These are phyloP conservation scores for Ooceraea biroi DNA, from an alignment of 1,140 invertebrate genomes.

Conservation along the genomic window DNA sequence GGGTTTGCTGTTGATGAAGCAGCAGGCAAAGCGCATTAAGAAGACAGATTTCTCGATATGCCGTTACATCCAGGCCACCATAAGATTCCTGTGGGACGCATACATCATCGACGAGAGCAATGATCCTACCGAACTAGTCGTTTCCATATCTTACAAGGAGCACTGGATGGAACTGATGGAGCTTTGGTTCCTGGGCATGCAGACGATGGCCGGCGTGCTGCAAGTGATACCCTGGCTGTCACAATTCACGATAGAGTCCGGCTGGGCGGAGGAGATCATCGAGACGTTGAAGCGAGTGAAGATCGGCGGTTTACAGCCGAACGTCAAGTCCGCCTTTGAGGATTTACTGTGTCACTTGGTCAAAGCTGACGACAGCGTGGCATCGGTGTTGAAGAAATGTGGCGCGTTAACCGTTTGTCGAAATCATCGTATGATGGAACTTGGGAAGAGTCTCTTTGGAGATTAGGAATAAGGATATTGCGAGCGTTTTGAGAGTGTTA, in stretches of 20 bases:
- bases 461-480: constrained; percentile 87
- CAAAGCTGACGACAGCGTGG: constrained; percentile 91
- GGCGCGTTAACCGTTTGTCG: constrained; percentile 93
- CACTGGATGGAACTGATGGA: constrained; percentile 96
- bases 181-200: constrained; percentile 97
- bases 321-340: constrained; percentile 95
- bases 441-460: constrained; percentile 94
- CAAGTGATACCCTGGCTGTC: constrained; percentile 94
- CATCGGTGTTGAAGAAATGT: constrained; percentile 92
- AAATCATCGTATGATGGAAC: constrained; percentile 95
- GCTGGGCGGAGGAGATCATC: constrained; percentile 96
- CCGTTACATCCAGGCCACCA: constrained; percentile 94
- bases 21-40: constrained; percentile 92
- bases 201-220: constrained; percentile 94
- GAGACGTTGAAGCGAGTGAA: constrained; percentile 93
- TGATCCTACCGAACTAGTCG: constrained; percentile 92
- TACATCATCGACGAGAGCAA: constrained; percentile 95
- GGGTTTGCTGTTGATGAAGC: constrained; percentile 93
- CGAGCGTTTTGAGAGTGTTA: background rate
- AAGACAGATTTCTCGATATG: constrained; percentile 95
- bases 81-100: constrained; percentile 96
- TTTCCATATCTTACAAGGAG: constrained; percentile 94
- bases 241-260: constrained; percentile 95
- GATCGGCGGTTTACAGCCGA: constrained; percentile 92
- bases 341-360: constrained; percentile 95